A percentile compares a stretch with the other conserved stretches of the same genome.
These are phyloP conservation scores for Lichenostomus cassidix DNA, from an alignment of 2,113 vertebrate species.

Conservation along the genomic window DNA sequence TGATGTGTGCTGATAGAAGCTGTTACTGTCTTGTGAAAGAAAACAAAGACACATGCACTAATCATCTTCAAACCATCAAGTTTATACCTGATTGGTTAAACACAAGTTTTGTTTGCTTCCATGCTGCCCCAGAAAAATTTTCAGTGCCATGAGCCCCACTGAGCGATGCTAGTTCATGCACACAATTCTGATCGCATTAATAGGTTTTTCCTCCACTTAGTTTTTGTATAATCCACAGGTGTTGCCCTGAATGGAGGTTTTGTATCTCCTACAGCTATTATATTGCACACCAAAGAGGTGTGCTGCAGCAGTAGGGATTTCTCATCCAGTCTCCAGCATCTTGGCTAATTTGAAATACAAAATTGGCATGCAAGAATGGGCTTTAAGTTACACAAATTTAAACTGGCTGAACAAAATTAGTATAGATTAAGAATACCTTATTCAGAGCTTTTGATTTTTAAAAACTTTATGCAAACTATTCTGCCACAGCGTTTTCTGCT, in stretches of 20 bases:
- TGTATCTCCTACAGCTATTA: neutral
- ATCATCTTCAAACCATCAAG: neutral
- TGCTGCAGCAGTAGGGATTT: neutral
- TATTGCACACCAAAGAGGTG: neutral
- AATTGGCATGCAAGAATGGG: neutral
- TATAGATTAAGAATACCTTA: neutral
- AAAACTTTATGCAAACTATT: neutral
- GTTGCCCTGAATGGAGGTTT: neutral
- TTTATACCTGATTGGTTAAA: neutral
- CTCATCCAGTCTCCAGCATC: neutral
- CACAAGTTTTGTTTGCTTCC: accelerated
- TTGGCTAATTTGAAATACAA: neutral
- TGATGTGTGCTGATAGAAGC: neutral
- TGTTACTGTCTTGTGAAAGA: neutral
- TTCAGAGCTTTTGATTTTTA: neutral
- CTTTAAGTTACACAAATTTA: neutral
- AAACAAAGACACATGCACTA: neutral
- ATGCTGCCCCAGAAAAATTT: neutral
- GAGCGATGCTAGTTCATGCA: neutral
- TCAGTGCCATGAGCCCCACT: neutral
- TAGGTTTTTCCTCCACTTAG: neutral
- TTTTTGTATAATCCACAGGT: neutral
- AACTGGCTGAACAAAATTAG: neutral
- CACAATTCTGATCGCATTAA: neutral
- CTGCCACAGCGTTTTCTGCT: neutral